phyloP scores from a whole-genome alignment of 1,140 invertebrate genomes.

The Achatina immaculata region DNA sequence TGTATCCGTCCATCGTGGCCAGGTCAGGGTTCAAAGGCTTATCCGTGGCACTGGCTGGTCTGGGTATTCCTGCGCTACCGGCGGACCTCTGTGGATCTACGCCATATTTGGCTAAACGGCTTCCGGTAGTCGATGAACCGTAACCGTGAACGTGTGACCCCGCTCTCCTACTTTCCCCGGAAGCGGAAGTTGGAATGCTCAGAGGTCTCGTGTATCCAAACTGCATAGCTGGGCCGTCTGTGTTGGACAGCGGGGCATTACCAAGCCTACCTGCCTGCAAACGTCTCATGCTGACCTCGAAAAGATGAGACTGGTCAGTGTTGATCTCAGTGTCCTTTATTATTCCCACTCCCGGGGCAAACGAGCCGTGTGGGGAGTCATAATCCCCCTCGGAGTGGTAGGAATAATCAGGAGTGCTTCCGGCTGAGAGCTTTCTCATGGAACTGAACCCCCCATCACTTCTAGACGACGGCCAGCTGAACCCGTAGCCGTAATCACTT shows the following conservation, averaged over 20 bases:
- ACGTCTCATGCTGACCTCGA: constrained; percentile 58
- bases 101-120: constrained; percentile 58
- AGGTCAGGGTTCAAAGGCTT: constrained; percentile 49
- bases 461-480: constrained; percentile 45
- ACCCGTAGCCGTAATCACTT: constrained; percentile 62
- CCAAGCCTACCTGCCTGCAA: constrained; percentile 48
- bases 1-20: constrained; percentile 52
- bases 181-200: constrained; percentile 61
- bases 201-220: constrained; percentile 62
- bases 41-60: constrained; percentile 48
- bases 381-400: constrained; percentile 54
- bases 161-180: constrained; percentile 50
- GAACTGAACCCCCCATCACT: constrained; percentile 48
- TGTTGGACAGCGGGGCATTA: neutral
- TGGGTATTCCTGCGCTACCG: constrained; percentile 25
- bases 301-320: constrained; percentile 64
- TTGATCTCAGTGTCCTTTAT: constrained; percentile 67
- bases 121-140: constrained; percentile 50
- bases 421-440: constrained; percentile 59
- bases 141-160: constrained; percentile 18
- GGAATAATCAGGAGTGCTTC: constrained; percentile 60
- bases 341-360: constrained; percentile 37
- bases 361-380: constrained; percentile 47
- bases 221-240: constrained; percentile 43
- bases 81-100: constrained; percentile 29